Conservation (phyloP, 2,113 vertebrate species). For the Trogon melanurus region DNA sequence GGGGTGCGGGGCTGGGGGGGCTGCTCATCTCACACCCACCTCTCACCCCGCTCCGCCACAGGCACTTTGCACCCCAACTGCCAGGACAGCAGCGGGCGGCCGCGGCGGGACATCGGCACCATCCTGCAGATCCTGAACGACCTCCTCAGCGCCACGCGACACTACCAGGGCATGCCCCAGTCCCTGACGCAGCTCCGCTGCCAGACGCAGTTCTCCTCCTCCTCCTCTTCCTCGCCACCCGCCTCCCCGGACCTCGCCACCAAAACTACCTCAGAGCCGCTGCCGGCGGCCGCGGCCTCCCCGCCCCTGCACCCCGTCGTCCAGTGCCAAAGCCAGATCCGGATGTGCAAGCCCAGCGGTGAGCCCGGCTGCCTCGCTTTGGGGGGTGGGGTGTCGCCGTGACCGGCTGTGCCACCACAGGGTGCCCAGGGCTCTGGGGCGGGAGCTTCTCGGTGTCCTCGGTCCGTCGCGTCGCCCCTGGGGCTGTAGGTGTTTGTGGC, state of each 20-base stretch:
- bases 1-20: no score
- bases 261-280: conserved; percentile 90
- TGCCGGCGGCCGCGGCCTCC: neutral
- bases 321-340: conserved; percentile 93
- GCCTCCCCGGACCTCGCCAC: conserved; percentile 76
- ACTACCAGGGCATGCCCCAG: conserved; percentile 98
- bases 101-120: conserved; percentile 93
- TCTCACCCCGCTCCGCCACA: neutral
- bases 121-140: conserved; percentile 99
- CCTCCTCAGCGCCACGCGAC: conserved; percentile 95
- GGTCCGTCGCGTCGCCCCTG: accelerated
- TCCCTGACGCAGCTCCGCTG: conserved; percentile 95
- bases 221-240: conserved; percentile 67
- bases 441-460: neutral
- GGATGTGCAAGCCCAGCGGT: conserved; percentile 92
- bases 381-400: no score
- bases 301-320: conserved; percentile 73
- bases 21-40: accelerated
- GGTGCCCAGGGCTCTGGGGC: neutral
- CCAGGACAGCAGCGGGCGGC: conserved; percentile 95
- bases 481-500: neutral
- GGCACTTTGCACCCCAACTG: conserved; percentile 99
- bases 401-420: neutral
- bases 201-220: conserved; percentile 90
- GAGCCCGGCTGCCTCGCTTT: neutral